Evolutionary conservation across 2,888 invertebrate genomes (phyloP).

Genomic region (Notodonta ziczac): DNA sequence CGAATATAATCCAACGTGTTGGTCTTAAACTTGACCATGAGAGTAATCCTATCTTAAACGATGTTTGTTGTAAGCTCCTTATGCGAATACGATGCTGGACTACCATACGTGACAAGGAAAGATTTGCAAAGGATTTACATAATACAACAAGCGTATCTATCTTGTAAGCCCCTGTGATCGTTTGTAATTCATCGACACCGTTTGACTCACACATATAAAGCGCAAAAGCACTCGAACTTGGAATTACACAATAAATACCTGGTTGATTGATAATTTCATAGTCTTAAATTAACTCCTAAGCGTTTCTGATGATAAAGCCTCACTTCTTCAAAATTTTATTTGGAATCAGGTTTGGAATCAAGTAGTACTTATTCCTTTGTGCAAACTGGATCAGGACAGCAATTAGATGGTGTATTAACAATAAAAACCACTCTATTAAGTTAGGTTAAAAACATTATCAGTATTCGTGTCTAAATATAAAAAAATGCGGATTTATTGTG

Average conservation of each 20-base stretch:
- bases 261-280: too few species aligned
- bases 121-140: slow-evolving; percentile 60
- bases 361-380: too few species aligned
- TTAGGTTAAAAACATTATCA: neutral
- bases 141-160: slow-evolving; percentile 55
- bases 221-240: slow-evolving; percentile 12
- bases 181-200: slow-evolving; percentile 20
- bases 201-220: slow-evolving; percentile 14
- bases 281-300: too few species aligned
- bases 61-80: slow-evolving; percentile 41
- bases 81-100: slow-evolving; percentile 37
- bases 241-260: too few species aligned
- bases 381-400: too few species aligned
- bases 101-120: slow-evolving; percentile 51
- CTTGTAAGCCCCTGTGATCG: slow-evolving; percentile 27
- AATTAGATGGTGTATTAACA: neutral
- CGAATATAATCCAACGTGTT: slow-evolving; percentile 3
- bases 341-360: too few species aligned
- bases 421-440: neutral
- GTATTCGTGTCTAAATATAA: slow-evolving; percentile 19
- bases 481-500: slow-evolving; percentile 25
- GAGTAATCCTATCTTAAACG: slow-evolving; percentile 35
- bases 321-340: too few species aligned
- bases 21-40: slow-evolving; percentile 39
- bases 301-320: too few species aligned